These are phyloP conservation scores for Hycleus phaleratus DNA, from an alignment of 1,140 invertebrate genomes.

Conservation along the genomic window DNA sequence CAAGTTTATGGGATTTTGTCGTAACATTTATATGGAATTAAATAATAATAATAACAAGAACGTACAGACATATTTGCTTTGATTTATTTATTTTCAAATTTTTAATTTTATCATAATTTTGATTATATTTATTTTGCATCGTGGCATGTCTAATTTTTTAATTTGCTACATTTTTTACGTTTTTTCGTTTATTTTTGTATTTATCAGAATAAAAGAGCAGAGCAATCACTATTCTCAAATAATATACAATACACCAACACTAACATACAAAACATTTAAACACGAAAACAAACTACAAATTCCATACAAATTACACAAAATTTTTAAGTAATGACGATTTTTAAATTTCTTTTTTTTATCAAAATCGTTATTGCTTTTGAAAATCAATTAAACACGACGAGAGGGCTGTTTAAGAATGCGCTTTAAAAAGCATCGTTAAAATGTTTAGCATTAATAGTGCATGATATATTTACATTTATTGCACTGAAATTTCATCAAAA, in stretches of 20 bases:
- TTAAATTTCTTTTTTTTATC: conserved; percentile 1
- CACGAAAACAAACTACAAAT: background rate
- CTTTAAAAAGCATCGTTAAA: conserved; percentile 2
- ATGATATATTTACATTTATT: conserved; percentile 6
- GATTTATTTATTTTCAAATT: conserved; percentile 18
- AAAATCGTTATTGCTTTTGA: conserved; percentile 10
- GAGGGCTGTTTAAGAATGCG: conserved; percentile 23
- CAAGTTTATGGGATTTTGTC: too few species aligned
- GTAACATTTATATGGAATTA: too few species aligned
- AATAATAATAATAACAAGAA: background rate
- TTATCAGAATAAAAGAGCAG: conserved; percentile 27
- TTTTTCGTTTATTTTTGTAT: conserved; percentile 24
- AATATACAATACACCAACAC: conserved; percentile 20
- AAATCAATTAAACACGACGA: conserved; percentile 6
- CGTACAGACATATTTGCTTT: conserved; percentile 17
- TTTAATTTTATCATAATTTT: conserved; percentile 10
- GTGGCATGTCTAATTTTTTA: conserved; percentile 34
- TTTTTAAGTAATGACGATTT: conserved; percentile 1
- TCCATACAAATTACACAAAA: too few species aligned
- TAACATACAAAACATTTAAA: conserved; percentile 9
- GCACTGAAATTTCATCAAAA: background rate
- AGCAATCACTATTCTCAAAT: conserved; percentile 31
- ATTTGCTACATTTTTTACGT: conserved; percentile 27
- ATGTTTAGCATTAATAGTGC: conserved; percentile 8
- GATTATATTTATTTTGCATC: conserved; percentile 31